Evolutionary conservation across 2,113 vertebrate species (phyloP).

Genomic region (Spilogale gracilis): DNA sequence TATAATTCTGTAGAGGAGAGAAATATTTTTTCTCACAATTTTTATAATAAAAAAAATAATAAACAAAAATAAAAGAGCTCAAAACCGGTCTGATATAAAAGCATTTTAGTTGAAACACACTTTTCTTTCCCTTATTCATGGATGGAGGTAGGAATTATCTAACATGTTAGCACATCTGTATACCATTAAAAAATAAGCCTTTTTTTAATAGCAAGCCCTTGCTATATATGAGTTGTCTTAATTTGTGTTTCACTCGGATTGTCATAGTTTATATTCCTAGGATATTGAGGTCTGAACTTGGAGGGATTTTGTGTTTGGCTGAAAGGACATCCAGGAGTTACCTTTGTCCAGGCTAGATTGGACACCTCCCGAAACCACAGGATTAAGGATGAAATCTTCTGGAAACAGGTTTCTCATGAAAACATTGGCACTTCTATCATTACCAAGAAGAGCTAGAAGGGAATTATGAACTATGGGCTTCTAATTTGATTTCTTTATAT

Average conservation of each 20-base stretch:
- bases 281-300: neutral
- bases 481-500: constrained; percentile 45
- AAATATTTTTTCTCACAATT: constrained; percentile 17
- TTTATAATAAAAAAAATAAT: constrained; percentile 45
- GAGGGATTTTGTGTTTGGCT: constrained; percentile 17
- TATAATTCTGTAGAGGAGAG: constrained; percentile 28
- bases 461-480: constrained; percentile 11
- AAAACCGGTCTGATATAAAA: constrained; percentile 34
- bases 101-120: neutral
- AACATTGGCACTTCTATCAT: neutral
- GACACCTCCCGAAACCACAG: neutral
- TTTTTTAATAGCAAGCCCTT: neutral
- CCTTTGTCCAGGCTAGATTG: neutral
- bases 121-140: neutral
- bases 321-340: neutral
- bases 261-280: neutral
- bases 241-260: constrained; percentile 21
- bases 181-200: neutral
- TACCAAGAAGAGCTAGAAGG: neutral
- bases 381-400: neutral
- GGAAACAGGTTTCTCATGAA: constrained; percentile 35
- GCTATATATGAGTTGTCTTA: neutral
- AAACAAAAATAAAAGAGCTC: constrained; percentile 26
- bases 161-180: neutral
- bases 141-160: neutral